phyloP scores from a whole-genome alignment of 2,797 vertebrate genomes.

The Holocentrus rufus region DNA sequence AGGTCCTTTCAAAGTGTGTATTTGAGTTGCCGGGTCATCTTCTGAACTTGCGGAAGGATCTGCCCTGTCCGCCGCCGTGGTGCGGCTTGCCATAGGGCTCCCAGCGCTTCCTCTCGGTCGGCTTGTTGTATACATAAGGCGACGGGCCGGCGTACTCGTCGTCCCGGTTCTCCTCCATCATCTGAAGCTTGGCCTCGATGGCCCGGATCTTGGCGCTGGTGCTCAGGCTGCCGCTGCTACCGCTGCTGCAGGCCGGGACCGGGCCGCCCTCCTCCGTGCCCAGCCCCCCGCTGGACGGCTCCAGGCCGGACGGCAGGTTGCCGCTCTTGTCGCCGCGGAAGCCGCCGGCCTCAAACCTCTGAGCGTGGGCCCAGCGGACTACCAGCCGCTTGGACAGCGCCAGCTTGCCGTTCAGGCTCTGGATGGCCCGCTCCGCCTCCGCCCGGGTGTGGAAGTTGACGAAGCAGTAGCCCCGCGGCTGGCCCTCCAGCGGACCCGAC shows the following conservation, averaged over 20 bases:
- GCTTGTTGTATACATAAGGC: slow-evolving; percentile 88
- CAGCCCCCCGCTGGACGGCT: background rate
- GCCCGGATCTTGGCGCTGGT: slow-evolving; percentile 91
- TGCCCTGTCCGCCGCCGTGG: slow-evolving; percentile 4
- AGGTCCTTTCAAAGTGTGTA: too few species aligned
- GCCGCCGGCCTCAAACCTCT: slow-evolving; percentile 18
- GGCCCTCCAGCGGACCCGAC: slow-evolving; percentile 97
- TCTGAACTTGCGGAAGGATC: slow-evolving; percentile 61
- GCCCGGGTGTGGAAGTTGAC: slow-evolving; percentile 94
- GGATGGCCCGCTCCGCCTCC: slow-evolving; percentile 92
- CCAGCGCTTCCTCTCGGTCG: slow-evolving; percentile 87
- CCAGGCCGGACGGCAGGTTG: background rate
- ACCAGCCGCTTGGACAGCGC: slow-evolving; percentile 91
- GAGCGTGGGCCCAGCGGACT: slow-evolving; percentile 89
- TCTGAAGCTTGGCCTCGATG: slow-evolving; percentile 92
- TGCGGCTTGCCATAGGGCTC: slow-evolving; percentile 82
- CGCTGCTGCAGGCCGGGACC: too few species aligned
- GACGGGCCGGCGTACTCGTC: slow-evolving; percentile 84
- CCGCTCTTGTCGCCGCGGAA: slow-evolving; percentile 5
- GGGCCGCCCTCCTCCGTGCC: background rate
- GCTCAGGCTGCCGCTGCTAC: slow-evolving; percentile 62
- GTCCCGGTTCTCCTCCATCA: slow-evolving; percentile 92
- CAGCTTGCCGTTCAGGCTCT: slow-evolving; percentile 91
- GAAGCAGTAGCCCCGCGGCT: slow-evolving; percentile 97
- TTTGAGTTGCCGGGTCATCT: slow-evolving; percentile 55